Percentiles rank a stretch among this genome's conserved stretches.
phyloP scores from a whole-genome alignment of 2,113 vertebrate genomes.

The Macroglossus sobrinus region DNA sequence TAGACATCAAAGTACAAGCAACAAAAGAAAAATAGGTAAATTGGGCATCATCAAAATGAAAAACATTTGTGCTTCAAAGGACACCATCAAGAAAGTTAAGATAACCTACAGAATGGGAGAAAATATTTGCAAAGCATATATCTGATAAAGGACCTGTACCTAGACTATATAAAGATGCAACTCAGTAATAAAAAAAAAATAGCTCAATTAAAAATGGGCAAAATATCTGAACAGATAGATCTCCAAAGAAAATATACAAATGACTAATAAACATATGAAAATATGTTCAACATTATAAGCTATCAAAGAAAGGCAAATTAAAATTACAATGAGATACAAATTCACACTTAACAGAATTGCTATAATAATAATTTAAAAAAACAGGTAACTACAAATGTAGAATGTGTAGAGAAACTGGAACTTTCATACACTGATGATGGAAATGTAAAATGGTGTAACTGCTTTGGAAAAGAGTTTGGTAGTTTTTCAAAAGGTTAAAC shows the following conservation, averaged over 20 bases:
- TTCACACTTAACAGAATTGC: not conserved
- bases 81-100: not conserved
- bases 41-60: not conserved
- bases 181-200: not conserved
- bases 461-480: not conserved
- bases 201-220: slow-evolving; percentile 7
- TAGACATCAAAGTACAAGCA: not conserved
- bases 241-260: not conserved
- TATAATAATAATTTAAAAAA: not conserved
- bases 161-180: not conserved
- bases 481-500: not conserved
- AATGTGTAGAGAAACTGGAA: not conserved
- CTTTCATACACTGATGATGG: not conserved
- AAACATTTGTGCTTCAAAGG: not conserved
- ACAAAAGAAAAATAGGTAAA: not conserved
- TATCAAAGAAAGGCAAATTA: not conserved
- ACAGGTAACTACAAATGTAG: not conserved
- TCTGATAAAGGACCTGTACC: not conserved
- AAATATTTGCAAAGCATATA: not conserved
- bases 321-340: not conserved
- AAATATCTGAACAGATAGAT: not conserved
- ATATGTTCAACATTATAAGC: not conserved
- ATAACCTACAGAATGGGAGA: not conserved
- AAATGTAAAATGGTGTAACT: not conserved
- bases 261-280: not conserved